Percentiles rank a stretch among this genome's conserved stretches.
phyloP scores from a whole-genome alignment of 2,113 vertebrate species.

The Eurystomus gularis region DNA sequence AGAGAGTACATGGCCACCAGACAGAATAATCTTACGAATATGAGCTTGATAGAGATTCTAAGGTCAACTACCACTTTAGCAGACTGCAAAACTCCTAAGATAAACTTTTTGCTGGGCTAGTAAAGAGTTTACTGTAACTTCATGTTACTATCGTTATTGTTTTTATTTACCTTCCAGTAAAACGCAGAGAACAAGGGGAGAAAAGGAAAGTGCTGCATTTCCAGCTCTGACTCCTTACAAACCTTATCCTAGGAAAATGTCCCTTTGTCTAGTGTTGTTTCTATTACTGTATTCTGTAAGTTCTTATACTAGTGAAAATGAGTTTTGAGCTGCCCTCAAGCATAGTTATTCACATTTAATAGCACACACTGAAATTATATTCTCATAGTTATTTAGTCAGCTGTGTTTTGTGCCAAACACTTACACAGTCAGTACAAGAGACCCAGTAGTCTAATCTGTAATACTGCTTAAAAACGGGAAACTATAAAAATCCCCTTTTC shows the following conservation, averaged over 20 bases:
- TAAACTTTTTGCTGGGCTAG: background rate
- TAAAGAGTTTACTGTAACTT: background rate
- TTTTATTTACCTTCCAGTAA: background rate
- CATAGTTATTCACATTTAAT: background rate
- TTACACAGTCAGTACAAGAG: background rate
- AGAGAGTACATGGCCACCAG: background rate
- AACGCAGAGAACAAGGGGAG: accelerated
- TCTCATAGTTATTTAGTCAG: background rate
- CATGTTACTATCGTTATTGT: background rate
- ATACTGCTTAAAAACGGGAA: background rate
- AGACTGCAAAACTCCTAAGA: background rate
- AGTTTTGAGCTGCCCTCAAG: background rate
- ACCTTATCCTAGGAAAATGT: background rate
- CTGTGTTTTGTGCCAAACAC: background rate
- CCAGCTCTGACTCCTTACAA: background rate
- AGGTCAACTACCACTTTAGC: background rate
- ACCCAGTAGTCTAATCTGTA: background rate
- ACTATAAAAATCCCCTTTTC: background rate
- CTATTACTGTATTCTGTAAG: background rate
- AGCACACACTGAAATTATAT: background rate
- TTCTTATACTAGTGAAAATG: background rate
- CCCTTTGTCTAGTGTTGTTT: background rate
- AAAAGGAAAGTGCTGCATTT: background rate
- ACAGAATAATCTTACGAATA: background rate
- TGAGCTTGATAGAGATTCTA: background rate